Conservation (phyloP, 2,113 vertebrate genomes). For the Oncorhynchus nerka region DNA sequence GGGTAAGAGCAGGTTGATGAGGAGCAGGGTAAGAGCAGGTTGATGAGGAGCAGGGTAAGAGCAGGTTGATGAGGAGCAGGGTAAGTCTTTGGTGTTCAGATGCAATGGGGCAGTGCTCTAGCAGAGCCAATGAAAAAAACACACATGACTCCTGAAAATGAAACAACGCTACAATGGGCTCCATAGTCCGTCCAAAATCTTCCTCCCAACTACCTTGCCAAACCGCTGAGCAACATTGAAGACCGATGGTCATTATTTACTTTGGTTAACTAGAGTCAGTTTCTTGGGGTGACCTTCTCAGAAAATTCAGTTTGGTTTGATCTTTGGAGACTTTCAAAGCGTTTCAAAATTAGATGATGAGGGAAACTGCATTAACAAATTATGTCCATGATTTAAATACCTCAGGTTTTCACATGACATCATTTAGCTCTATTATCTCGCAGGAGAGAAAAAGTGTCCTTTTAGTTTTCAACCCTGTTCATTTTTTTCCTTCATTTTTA, state of each 20-base stretch:
- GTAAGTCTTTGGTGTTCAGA: neutral
- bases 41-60: no score
- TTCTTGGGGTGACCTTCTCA: conserved; percentile 57
- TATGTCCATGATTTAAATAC: conserved; percentile 61
- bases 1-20: no score
- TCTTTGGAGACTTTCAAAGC: conserved; percentile 75
- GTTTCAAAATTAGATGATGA: conserved; percentile 73
- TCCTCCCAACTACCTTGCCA: neutral
- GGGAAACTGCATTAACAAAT: conserved; percentile 79
- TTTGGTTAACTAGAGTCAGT: conserved; percentile 41
- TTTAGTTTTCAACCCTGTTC: conserved; percentile 27
- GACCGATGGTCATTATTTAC: conserved; percentile 56
- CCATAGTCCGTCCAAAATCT: conserved; percentile 9
- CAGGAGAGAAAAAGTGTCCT: conserved; percentile 29
- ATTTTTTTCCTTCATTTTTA: conserved; percentile 24
- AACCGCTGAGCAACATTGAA: conserved; percentile 36
- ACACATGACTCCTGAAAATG: conserved; percentile 15
- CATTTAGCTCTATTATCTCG: conserved; percentile 70
- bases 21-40: no score
- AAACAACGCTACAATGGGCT: conserved; percentile 6
- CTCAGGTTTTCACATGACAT: conserved; percentile 77
- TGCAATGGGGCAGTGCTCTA: no score
- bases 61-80: neutral
- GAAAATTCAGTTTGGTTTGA: conserved; percentile 75
- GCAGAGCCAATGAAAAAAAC: conserved; percentile 5